These are phyloP conservation scores for Protomyctophum bolini DNA, from an alignment of 2,113 vertebrate genomes.

Conservation along the genomic window DNA sequence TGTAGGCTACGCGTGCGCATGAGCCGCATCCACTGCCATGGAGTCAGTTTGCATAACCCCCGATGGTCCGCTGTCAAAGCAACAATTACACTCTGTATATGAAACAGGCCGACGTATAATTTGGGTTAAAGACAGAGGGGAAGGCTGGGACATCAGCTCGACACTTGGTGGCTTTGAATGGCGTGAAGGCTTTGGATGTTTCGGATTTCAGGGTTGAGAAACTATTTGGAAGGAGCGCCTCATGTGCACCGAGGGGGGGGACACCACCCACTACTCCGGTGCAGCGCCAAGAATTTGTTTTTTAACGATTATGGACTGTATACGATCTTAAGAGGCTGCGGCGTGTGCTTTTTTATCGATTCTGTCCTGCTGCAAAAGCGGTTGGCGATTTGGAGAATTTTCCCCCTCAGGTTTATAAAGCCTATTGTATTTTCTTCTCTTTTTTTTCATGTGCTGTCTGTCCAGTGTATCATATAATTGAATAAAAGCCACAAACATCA, in stretches of 20 bases:
- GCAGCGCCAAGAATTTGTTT: not conserved
- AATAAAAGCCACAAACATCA: constrained; percentile 31
- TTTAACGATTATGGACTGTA: not conserved
- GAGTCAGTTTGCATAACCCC: constrained; percentile 10
- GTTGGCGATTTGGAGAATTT: not conserved
- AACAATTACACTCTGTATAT: not conserved
- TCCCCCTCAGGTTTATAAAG: not conserved
- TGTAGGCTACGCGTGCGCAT: not conserved
- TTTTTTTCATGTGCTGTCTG: not conserved
- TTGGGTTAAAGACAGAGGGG: constrained; percentile 8
- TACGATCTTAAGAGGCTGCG: not conserved
- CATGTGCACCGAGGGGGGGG: not conserved
- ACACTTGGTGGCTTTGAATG: not conserved
- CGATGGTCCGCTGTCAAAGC: constrained; percentile 2
- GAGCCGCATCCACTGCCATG: constrained; percentile 1
- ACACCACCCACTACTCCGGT: not conserved
- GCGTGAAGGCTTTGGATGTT: not conserved
- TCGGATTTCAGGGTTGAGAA: constrained; percentile 18
- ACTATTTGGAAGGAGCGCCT: not conserved
- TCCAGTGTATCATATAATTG: constrained; percentile 2
- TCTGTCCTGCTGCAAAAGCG: not conserved
- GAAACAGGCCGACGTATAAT: constrained; percentile 19
- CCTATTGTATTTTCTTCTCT: too few species aligned
- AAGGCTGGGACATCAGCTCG: constrained; percentile 10
- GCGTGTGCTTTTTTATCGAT: not conserved